Evolutionary conservation across 2,113 vertebrate genomes (phyloP).

Genomic region (Probosciger aterrimus): DNA sequence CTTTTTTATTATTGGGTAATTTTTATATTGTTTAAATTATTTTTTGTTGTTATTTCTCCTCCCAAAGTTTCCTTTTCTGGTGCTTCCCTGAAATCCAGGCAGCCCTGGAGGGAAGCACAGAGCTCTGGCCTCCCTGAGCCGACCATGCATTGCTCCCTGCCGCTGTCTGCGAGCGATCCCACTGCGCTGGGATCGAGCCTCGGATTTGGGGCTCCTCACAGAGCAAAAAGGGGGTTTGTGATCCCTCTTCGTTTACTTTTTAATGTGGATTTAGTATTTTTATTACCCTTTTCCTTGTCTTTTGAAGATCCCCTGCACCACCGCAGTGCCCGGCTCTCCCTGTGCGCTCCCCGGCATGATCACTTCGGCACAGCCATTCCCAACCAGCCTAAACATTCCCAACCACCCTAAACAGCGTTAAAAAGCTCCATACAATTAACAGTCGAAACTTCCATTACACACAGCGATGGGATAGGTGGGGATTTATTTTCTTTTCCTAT

Average conservation of each 20-base stretch:
- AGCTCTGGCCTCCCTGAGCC: background rate
- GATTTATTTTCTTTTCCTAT: background rate
- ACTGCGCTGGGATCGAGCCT: background rate
- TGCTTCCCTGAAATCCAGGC: background rate
- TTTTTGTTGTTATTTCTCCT: background rate
- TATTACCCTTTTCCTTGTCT: background rate
- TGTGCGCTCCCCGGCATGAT: accelerated
- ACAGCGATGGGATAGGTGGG: background rate
- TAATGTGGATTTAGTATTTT: background rate
- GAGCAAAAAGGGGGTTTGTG: background rate
- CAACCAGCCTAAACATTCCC: background rate
- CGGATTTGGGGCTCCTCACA: background rate
- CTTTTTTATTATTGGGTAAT: background rate
- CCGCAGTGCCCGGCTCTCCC: background rate
- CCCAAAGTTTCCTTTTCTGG: background rate
- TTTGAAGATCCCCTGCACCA: background rate
- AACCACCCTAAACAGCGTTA: background rate
- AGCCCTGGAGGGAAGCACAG: background rate
- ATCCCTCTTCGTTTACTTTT: background rate
- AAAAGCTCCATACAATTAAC: background rate
- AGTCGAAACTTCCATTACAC: background rate
- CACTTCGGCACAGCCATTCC: background rate
- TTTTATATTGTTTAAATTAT: background rate
- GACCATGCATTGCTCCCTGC: background rate
- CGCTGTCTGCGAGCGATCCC: background rate